These are phyloP conservation scores for Takifugu bimaculatus DNA, from an alignment of 2,113 vertebrate genomes.

Conservation along the genomic window DNA sequence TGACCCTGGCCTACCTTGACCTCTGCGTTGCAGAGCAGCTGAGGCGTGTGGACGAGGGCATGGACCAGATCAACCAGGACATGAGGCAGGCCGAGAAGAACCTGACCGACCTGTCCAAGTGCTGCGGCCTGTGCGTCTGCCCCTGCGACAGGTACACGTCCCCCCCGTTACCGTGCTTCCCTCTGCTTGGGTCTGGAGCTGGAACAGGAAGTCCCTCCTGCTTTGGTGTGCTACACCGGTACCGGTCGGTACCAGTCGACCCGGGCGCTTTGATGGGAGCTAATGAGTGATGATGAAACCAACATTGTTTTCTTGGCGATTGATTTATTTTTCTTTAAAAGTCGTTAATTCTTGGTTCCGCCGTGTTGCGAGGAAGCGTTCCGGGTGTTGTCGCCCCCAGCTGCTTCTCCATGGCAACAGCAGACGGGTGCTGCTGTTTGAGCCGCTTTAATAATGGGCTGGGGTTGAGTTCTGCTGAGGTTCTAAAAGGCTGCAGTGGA, in stretches of 20 bases:
- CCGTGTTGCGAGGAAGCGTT: not conserved
- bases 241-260: too few relatives aligned
- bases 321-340: too few relatives aligned
- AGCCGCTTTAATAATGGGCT: too few relatives aligned
- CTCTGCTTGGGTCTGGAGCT: too few relatives aligned
- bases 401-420: conserved; percentile 6
- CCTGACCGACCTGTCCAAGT: conserved; percentile 92
- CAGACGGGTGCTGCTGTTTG: not conserved
- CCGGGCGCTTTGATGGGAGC: too few relatives aligned
- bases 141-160: conserved; percentile 86
- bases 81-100: conserved; percentile 95
- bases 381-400: not conserved
- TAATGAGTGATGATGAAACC: too few relatives aligned
- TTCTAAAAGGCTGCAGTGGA: too few relatives aligned
- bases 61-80: conserved; percentile 98
- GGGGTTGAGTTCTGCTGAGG: too few relatives aligned
- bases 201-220: not conserved
- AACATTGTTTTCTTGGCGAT: too few relatives aligned
- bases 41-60: conserved; percentile 84
- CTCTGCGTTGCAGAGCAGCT: conserved; percentile 82
- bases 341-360: not conserved
- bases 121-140: conserved; percentile 94
- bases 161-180: not conserved
- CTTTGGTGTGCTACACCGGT: not conserved
- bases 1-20: too few relatives aligned